These are phyloP conservation scores for Netelia melanura DNA, from an alignment of 2,888 invertebrate species.

Conservation along the genomic window DNA sequence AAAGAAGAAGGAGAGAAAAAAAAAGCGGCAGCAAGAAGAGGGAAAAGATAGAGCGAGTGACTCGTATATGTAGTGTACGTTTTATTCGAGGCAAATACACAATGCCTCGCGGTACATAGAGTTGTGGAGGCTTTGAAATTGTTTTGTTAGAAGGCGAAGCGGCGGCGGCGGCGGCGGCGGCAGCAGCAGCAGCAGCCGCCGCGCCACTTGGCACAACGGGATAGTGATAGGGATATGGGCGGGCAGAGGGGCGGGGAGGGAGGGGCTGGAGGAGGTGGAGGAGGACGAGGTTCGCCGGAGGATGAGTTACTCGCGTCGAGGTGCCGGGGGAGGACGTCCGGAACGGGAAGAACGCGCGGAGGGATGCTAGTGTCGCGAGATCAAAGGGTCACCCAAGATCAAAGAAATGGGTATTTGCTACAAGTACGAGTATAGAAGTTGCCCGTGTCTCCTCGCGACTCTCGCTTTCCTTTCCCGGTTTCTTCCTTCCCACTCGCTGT, in stretches of 20 bases:
- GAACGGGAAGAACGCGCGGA: slow-evolving; percentile 60
- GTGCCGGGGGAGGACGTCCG: slow-evolving; percentile 68
- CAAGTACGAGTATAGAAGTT: slow-evolving; percentile 71
- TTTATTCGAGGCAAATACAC: slow-evolving; percentile 66
- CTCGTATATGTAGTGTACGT: slow-evolving; percentile 16
- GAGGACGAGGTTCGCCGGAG: slow-evolving; percentile 39
- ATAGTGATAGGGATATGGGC: not conserved
- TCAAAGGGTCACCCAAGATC: slow-evolving; percentile 75
- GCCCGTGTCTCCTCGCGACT: slow-evolving; percentile 19
- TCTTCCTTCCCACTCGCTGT: slow-evolving; percentile 8
- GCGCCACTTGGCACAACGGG: slow-evolving; percentile 28
- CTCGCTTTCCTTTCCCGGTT: not conserved
- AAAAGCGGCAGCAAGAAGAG: not conserved
- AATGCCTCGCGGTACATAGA: slow-evolving; percentile 60
- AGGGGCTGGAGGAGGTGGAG: not conserved
- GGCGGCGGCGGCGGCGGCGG: slow-evolving; percentile 29
- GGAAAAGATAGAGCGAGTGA: slow-evolving; percentile 14
- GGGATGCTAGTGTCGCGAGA: slow-evolving; percentile 73
- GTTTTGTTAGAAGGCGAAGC: slow-evolving; percentile 63
- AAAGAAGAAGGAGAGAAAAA: no score
- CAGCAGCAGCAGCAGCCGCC: not conserved
- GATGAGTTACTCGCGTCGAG: slow-evolving; percentile 70
- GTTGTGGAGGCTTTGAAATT: slow-evolving; percentile 62
- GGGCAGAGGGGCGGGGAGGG: slow-evolving; percentile 6
- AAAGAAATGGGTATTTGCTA: slow-evolving; percentile 77